Evolutionary conservation across 2,113 vertebrate species (phyloP).

Genomic region (Cardinalis cardinalis): DNA sequence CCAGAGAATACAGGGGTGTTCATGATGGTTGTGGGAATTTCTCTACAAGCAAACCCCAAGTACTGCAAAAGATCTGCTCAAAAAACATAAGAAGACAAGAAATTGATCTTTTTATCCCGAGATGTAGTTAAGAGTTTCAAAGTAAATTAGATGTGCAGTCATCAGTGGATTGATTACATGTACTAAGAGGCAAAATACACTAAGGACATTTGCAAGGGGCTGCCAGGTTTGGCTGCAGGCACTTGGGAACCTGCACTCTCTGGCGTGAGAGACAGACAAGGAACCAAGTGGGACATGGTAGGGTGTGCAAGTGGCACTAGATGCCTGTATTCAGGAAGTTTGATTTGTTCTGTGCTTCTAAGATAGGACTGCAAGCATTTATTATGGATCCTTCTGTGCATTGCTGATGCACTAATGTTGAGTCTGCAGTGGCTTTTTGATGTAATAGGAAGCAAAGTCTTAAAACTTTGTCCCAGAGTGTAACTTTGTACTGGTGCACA

Average conservation of each 20-base stretch:
- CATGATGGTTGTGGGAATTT: not conserved
- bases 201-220: not conserved
- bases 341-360: not conserved
- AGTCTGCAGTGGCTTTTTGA: not conserved
- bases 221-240: not conserved
- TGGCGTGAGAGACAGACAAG: rapidly evolving
- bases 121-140: not conserved
- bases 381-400: not conserved
- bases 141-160: not conserved
- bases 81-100: not conserved
- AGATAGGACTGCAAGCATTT: not conserved
- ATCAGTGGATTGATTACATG: not conserved
- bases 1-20: not conserved
- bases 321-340: not conserved
- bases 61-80: not conserved
- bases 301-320: not conserved
- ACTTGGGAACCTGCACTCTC: not conserved
- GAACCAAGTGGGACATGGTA: not conserved
- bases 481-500: not conserved
- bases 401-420: not conserved
- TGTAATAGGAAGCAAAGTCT: not conserved
- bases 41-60: not conserved
- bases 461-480: not conserved
- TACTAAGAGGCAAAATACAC: not conserved
- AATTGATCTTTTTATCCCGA: not conserved